These are phyloP conservation scores for Prunella fulvescens DNA, from an alignment of 2,113 vertebrate species.

Conservation along the genomic window DNA sequence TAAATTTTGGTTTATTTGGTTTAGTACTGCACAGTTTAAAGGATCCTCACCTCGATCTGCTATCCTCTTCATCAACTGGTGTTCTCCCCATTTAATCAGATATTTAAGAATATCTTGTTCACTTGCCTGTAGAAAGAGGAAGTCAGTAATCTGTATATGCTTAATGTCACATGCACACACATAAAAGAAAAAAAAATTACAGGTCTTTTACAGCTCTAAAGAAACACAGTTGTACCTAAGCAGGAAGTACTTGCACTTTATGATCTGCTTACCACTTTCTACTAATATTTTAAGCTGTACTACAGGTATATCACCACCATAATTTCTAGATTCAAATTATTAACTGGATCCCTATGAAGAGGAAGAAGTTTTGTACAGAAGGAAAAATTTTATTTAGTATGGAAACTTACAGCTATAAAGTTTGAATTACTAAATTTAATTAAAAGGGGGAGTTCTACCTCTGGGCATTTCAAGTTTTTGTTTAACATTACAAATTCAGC, in stretches of 20 bases:
- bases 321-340: background rate
- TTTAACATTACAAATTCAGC: background rate
- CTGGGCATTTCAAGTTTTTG: background rate
- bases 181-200: background rate
- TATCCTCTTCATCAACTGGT: conserved; percentile 98
- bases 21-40: background rate
- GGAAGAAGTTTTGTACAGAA: background rate
- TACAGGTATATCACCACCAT: background rate
- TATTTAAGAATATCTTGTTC: conserved; percentile 99
- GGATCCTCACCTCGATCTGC: conserved; percentile 91
- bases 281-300: background rate
- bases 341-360: background rate
- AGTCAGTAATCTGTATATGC: background rate
- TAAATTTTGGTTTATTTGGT: background rate
- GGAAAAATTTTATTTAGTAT: background rate
- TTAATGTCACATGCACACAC: background rate
- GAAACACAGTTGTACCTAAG: background rate
- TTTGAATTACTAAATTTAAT: background rate
- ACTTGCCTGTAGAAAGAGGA: conserved; percentile 83
- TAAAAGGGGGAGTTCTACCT: background rate
- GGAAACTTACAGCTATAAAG: background rate
- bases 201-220: background rate
- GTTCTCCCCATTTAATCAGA: conserved; percentile 97
- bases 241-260: background rate
- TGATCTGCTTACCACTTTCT: background rate